phyloP scores from a whole-genome alignment of 2,888 invertebrate species.

The Malthinus flaveolus region DNA sequence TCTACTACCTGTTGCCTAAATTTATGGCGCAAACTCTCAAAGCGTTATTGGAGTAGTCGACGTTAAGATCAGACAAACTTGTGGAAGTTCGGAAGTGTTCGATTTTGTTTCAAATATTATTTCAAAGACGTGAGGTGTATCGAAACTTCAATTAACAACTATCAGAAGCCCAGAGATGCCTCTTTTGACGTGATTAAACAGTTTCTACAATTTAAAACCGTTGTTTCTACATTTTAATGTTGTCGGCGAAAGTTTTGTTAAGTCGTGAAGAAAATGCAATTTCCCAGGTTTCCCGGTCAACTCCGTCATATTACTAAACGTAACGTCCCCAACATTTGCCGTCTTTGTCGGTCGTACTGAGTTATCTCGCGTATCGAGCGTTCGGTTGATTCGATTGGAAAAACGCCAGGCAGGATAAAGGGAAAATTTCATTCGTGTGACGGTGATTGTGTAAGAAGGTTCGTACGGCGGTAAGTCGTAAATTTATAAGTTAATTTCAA shows the following conservation, averaged over 20 bases:
- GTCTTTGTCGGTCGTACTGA: conserved; percentile 31
- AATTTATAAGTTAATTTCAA: background rate
- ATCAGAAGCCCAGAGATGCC: too few relatives aligned
- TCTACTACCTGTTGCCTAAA: conserved; percentile 42
- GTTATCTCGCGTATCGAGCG: conserved; percentile 22
- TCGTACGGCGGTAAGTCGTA: conserved; percentile 12
- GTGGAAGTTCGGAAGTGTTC: conserved; percentile 11
- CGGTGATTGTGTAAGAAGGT: conserved; percentile 19
- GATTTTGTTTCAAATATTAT: background rate
- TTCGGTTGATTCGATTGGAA: conserved; percentile 24
- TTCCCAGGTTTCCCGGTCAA: conserved; percentile 42
- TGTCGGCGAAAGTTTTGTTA: conserved; percentile 29
- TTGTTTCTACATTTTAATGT: background rate
- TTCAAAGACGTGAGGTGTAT: too few relatives aligned
- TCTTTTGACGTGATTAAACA: too few relatives aligned
- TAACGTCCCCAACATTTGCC: conserved; percentile 11
- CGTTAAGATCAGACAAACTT: background rate
- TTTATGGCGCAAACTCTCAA: conserved; percentile 31
- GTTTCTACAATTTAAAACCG: too few relatives aligned
- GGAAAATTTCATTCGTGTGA: conserved; percentile 34
- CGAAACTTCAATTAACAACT: too few relatives aligned
- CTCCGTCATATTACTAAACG: conserved; percentile 16
- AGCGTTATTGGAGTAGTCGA: conserved; percentile 14
- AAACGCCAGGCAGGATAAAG: conserved; percentile 30
- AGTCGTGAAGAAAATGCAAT: conserved; percentile 39